Evolutionary conservation across 2,888 invertebrate genomes (phyloP).

Genomic region (Neuroscelio doddi): DNA sequence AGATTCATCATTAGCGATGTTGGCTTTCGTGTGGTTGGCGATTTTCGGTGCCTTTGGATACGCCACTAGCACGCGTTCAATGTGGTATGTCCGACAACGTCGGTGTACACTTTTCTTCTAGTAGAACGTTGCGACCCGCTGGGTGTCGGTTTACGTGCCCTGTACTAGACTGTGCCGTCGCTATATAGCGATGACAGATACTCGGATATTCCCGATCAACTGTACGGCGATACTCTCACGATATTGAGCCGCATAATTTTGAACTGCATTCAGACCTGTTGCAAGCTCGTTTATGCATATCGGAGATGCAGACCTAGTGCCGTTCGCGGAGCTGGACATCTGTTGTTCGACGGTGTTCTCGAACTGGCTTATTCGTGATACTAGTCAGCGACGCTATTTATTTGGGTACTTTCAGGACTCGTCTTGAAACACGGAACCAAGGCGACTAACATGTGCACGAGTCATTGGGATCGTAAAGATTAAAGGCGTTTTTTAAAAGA

Average conservation of each 20-base stretch:
- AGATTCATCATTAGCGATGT: constrained; percentile 59
- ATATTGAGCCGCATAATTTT: constrained; percentile 64
- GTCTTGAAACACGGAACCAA: constrained; percentile 87
- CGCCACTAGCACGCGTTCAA: constrained; percentile 39
- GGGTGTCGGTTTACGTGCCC: constrained; percentile 70
- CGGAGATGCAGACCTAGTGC: constrained; percentile 53
- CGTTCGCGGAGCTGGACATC: constrained; percentile 51
- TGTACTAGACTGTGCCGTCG: constrained; percentile 59
- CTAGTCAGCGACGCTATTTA: constrained; percentile 61
- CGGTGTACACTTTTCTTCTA: constrained; percentile 71
- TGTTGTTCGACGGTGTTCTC: too few relatives aligned
- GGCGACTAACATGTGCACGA: constrained; percentile 82
- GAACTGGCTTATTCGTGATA: constrained; percentile 42
- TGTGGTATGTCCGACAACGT: constrained; percentile 51
- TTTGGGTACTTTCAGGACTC: constrained; percentile 75
- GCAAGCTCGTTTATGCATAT: constrained; percentile 46
- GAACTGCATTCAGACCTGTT: constrained; percentile 46
- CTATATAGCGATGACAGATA: constrained; percentile 57
- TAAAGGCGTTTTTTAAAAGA: constrained; percentile 81
- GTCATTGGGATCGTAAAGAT: constrained; percentile 79
- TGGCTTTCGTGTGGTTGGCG: constrained; percentile 33
- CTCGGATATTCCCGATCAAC: constrained; percentile 62
- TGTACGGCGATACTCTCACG: constrained; percentile 58
- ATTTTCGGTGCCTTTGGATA: constrained; percentile 56
- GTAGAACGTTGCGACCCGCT: constrained; percentile 76